Evolutionary conservation across 1,140 invertebrate species (phyloP).

Genomic region (Rhizoglyphus robini): DNA sequence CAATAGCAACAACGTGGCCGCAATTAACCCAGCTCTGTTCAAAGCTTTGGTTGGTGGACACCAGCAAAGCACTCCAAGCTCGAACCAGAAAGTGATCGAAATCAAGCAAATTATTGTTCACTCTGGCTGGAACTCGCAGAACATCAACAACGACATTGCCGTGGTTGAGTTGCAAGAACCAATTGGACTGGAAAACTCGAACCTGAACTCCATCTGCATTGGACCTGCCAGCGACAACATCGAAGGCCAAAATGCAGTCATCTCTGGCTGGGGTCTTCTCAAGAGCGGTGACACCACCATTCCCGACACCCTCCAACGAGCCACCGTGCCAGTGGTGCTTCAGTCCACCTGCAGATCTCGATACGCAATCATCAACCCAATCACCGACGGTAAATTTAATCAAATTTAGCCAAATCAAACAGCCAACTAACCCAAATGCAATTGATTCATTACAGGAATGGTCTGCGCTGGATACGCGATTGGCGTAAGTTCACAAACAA

Average conservation of each 20-base stretch:
- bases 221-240: background rate
- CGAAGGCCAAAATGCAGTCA: background rate
- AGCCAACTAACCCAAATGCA: too few relatives aligned
- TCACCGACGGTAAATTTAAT: background rate
- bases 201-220: background rate
- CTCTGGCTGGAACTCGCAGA: background rate
- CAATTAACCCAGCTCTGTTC: background rate
- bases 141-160: background rate
- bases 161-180: background rate
- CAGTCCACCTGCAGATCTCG: background rate
- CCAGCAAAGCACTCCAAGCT: background rate
- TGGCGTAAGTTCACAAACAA: background rate
- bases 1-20: too few relatives aligned
- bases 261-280: background rate
- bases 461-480: background rate
- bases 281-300: background rate
- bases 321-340: background rate
- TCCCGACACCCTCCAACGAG: conserved; percentile 5
- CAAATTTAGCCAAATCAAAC: too few relatives aligned
- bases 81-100: background rate
- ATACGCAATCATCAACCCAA: background rate
- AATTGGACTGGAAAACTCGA: background rate
- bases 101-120: background rate
- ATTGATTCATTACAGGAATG: too few relatives aligned
- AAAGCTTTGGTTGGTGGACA: background rate